These are phyloP conservation scores for Ditylenchus weischeri DNA, from an alignment of 2,888 invertebrate genomes.

Conservation along the genomic window DNA sequence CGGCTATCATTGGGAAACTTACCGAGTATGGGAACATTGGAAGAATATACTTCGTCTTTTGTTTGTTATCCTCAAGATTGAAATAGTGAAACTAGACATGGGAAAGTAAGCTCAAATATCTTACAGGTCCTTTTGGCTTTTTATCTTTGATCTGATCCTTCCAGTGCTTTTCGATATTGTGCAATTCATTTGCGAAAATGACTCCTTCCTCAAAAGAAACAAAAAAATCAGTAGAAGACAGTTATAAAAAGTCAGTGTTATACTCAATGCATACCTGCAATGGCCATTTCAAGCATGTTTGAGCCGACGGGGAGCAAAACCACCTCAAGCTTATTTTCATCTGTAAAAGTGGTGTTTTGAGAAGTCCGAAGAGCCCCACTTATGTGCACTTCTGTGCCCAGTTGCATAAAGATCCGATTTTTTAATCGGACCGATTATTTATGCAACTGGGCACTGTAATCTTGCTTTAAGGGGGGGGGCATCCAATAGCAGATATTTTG, in stretches of 20 bases:
- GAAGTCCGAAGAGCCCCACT: no score
- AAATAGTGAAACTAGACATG: not conserved
- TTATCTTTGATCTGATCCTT: constrained; percentile 4
- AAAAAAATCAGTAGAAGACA: not conserved
- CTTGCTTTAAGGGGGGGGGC: no score
- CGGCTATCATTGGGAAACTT: not conserved
- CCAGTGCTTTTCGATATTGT: constrained; percentile 14
- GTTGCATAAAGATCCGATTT: no score
- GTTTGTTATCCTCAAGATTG: not conserved
- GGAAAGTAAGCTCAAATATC: not conserved
- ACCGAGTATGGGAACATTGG: constrained; percentile 97
- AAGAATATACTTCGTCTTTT: constrained; percentile 71
- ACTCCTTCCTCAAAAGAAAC: constrained; percentile 6
- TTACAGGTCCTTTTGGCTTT: not conserved
- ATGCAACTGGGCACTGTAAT: no score
- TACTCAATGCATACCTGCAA: not conserved
- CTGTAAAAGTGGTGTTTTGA: no score
- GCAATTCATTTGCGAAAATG: constrained; percentile 2
- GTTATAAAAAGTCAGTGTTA: no score
- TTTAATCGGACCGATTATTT: no score
- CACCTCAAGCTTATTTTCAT: not conserved
- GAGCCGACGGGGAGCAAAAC: constrained; percentile 3
- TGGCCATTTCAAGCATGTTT: constrained; percentile 11
- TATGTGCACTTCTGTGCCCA: no score
- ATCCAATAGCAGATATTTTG: no score